These are phyloP conservation scores for Platichthys flesus DNA, from an alignment of 2,113 vertebrate genomes.

Conservation along the genomic window DNA sequence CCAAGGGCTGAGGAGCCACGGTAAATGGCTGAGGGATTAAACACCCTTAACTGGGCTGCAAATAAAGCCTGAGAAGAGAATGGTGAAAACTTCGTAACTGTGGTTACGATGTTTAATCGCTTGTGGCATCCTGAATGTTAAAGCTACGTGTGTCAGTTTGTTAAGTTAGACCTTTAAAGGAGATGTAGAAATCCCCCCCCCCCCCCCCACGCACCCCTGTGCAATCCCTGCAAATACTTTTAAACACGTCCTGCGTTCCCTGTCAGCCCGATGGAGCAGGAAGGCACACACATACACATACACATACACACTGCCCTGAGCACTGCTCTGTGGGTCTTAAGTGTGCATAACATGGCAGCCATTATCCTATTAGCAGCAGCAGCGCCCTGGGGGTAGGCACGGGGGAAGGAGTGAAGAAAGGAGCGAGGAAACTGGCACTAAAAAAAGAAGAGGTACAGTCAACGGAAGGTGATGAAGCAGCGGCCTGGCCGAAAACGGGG, in stretches of 20 bases:
- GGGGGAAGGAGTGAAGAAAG: not conserved
- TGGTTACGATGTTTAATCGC: not conserved
- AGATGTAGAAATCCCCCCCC: not conserved
- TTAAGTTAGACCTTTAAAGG: constrained; percentile 21
- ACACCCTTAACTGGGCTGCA: not conserved
- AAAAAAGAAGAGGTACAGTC: constrained; percentile 20
- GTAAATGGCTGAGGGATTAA: not conserved
- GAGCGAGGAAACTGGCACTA: constrained; percentile 32
- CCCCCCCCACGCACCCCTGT: not conserved
- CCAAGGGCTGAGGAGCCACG: not conserved
- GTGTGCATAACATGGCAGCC: constrained; percentile 82
- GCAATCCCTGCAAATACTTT: constrained; percentile 16
- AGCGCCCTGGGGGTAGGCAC: constrained; percentile 60
- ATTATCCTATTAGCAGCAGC: constrained; percentile 83
- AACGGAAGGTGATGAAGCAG: constrained; percentile 20
- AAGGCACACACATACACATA: constrained; percentile 17
- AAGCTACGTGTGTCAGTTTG: constrained; percentile 4
- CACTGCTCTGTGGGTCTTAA: constrained; percentile 69
- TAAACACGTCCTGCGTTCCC: constrained; percentile 40
- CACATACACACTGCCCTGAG: constrained; percentile 50
- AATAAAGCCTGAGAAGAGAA: constrained; percentile 30
- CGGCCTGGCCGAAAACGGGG: not conserved
- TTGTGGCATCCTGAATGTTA: constrained; percentile 5
- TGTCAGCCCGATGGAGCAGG: not conserved
- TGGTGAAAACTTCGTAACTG: not conserved